Conservation (phyloP, 2,888 invertebrate genomes). For the Magallana nippona region DNA sequence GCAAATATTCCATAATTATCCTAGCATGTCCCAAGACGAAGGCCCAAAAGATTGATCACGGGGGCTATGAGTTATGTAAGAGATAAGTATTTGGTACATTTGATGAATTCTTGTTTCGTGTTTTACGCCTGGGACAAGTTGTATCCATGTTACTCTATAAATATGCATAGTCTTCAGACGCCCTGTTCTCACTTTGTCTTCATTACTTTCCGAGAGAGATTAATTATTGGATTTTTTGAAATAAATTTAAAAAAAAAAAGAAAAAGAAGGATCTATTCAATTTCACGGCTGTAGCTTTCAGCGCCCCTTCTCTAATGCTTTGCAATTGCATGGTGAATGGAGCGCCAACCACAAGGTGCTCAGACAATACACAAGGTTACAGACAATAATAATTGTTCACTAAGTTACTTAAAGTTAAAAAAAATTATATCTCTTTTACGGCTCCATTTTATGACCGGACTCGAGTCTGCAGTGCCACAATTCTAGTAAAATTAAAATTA, state of each 20-base stretch:
- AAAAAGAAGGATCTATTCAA: no score
- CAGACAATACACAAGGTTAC: neutral
- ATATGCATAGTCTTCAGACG: conserved; percentile 18
- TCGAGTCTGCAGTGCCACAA: neutral
- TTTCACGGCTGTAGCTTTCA: no score
- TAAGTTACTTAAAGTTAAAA: neutral
- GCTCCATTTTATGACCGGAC: neutral
- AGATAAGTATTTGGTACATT: conserved; percentile 16
- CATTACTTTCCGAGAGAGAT: conserved; percentile 23
- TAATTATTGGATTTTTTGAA: conserved; percentile 17
- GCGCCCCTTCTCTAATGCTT: neutral
- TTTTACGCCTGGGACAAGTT: conserved; percentile 1
- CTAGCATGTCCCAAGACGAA: conserved; percentile 4
- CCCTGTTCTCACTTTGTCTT: conserved; percentile 8
- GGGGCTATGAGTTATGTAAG: neutral
- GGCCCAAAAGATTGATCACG: neutral
- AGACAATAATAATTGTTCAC: neutral
- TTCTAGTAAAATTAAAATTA: conserved; percentile 15
- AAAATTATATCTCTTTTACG: neutral
- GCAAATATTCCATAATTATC: neutral
- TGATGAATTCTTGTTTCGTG: neutral
- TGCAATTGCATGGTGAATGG: neutral
- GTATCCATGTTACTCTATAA: conserved; percentile 12
- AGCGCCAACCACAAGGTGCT: no score
- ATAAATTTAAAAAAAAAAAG: no score